phyloP scores from a whole-genome alignment of 92 coral and sea anemone genomes.

The Siderastrea siderea region DNA sequence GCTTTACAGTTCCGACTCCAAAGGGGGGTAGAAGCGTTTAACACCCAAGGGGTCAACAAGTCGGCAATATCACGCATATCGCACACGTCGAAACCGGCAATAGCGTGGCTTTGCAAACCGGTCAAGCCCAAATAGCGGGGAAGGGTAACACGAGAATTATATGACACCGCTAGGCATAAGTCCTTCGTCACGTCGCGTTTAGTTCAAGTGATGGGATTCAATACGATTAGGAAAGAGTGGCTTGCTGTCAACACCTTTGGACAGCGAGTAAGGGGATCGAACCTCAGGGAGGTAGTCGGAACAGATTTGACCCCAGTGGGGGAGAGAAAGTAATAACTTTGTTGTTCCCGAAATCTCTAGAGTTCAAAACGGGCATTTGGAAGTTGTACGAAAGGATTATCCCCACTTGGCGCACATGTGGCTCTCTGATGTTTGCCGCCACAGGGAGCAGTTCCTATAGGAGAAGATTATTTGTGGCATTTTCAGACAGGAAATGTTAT shows the following conservation, averaged over 20 bases:
- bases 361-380: slow-evolving; percentile 33
- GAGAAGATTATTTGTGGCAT: slow-evolving; percentile 55
- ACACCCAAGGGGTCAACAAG: neutral
- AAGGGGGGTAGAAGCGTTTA: slow-evolving; percentile 2
- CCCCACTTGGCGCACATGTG: slow-evolving; percentile 47
- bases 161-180: slow-evolving; percentile 24
- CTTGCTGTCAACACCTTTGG: slow-evolving; percentile 34
- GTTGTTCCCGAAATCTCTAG: slow-evolving; percentile 63
- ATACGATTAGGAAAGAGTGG: too few relatives aligned
- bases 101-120: slow-evolving; percentile 37
- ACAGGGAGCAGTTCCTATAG: slow-evolving; percentile 15
- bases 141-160: slow-evolving; percentile 10
- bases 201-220: too few relatives aligned
- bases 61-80: neutral
- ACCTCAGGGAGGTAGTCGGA: slow-evolving; percentile 47
- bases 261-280: slow-evolving; percentile 12
- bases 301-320: slow-evolving; percentile 31
- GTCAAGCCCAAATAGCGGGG: slow-evolving; percentile 30
- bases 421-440: slow-evolving; percentile 49
- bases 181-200: too few relatives aligned
- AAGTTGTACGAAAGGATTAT: neutral
- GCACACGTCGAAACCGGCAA: slow-evolving; percentile 51
- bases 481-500: slow-evolving; percentile 47
- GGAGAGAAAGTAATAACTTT: slow-evolving; percentile 37
- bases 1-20: slow-evolving; percentile 7